Evolutionary conservation across 2,113 vertebrate genomes (phyloP).

Genomic region (Siniperca knerii): DNA sequence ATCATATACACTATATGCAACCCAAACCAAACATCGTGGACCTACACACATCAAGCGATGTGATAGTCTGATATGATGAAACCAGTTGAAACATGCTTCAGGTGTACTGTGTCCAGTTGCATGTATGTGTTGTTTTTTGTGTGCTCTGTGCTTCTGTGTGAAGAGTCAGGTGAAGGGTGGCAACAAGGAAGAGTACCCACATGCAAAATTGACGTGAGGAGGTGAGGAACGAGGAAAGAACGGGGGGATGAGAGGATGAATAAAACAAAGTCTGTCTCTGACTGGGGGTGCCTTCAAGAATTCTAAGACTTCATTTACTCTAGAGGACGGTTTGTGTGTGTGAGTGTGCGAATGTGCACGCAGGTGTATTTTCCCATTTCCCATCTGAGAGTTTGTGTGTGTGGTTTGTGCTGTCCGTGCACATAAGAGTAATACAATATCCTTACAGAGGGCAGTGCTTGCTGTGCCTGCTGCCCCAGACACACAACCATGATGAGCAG

Average conservation of each 20-base stretch:
- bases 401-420: constrained; percentile 31
- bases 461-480: constrained; percentile 65
- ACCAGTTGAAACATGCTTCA: constrained; percentile 73
- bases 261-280: constrained; percentile 82
- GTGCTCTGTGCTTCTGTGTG: constrained; percentile 23
- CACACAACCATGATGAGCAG: constrained; percentile 71
- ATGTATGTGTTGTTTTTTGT: constrained; percentile 61
- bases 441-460: constrained; percentile 70
- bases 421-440: constrained; percentile 73
- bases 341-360: constrained; percentile 39
- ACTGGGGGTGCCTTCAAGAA: constrained; percentile 83
- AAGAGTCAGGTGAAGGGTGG: constrained; percentile 61
- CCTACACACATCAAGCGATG: constrained; percentile 56
- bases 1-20: constrained; percentile 17
- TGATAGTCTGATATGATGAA: constrained; percentile 71
- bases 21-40: constrained; percentile 57
- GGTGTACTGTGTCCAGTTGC: constrained; percentile 62
- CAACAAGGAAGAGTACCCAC: constrained; percentile 63
- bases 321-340: constrained; percentile 70
- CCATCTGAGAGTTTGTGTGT: constrained; percentile 54
- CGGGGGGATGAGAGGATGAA: constrained; percentile 77
- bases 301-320: constrained; percentile 84
- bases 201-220: constrained; percentile 83
- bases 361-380: constrained; percentile 57
- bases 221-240: constrained; percentile 67